Percentiles rank a stretch among this genome's conserved stretches.
Conservation (phyloP, 2,113 vertebrate genomes). For the Antechinus flavipes region DNA sequence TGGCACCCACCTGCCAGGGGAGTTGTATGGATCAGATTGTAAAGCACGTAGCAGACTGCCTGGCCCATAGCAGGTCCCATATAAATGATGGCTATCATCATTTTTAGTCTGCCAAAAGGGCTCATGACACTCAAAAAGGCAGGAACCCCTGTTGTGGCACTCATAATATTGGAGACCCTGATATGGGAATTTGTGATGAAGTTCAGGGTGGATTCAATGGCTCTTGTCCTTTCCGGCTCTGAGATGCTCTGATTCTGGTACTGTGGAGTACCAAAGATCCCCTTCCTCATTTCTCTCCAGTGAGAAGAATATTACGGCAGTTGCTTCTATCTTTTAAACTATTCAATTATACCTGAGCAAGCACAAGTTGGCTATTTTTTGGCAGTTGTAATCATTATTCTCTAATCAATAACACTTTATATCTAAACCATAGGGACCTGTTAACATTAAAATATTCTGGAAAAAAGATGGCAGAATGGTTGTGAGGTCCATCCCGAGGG, state of each 20-base stretch:
- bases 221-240: not conserved
- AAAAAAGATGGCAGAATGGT: constrained; percentile 16
- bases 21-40: not conserved
- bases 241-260: not conserved
- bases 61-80: not conserved
- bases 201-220: not conserved
- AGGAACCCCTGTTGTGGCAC: not conserved
- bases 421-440: constrained; percentile 20
- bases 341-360: constrained; percentile 28
- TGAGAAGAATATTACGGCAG: constrained; percentile 53
- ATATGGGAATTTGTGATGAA: not conserved
- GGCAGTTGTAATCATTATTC: not conserved
- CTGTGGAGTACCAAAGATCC: not conserved
- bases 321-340: constrained; percentile 37
- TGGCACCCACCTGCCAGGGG: not conserved
- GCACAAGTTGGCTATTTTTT: not conserved
- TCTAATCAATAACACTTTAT: constrained; percentile 54
- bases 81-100: not conserved
- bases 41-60: not conserved
- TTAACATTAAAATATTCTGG: not conserved
- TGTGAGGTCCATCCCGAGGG: rapidly evolving
- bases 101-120: not conserved
- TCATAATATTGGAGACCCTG: not conserved
- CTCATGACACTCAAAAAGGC: not conserved
- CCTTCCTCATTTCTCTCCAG: constrained; percentile 46